Base-by-base conservation (phyloP, 1,140 invertebrate species). In the Proales similis region DNA sequence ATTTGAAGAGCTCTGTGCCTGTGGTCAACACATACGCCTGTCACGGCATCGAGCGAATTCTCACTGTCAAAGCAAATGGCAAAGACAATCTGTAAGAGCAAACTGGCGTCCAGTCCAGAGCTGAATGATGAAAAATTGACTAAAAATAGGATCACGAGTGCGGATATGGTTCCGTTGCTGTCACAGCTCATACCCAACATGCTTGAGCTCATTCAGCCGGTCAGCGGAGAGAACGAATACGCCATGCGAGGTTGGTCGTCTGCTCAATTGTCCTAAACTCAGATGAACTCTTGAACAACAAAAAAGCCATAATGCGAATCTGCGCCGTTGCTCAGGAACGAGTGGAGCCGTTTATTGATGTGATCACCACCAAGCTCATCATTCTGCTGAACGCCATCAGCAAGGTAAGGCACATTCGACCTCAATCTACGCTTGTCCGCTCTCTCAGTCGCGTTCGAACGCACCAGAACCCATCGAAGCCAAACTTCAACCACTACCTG, bases 401-500 rank as follows among this genome's bases (percentile, higher is more conserved):
- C 36, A 89, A 87, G 70, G 76, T 78, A 66, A 64, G 66, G 20
- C n/a, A 22, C 43, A 26, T 30, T 29, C 47, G 27, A 2, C 24
- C 60, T 19, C 26, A 24, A 30, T 36, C 60, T 45, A 32, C 48
- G 2, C 51, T 49, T 26, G 43, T 66, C 36, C 20, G 45, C 2
- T 49, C 36, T 20, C 57, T 39, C 39, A 17, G 68, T 4, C 51
- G 47, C 14, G 42, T 47, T 19, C 19, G 6, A 45, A 47, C 4
- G 7, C 11, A 12, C n/a, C 65, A 80, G 78, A 96, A 96, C 79
- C 92, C 92, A 0, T 90, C 86, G 67, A 88, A 89, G 67, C 92
- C 93, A 0, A 87, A 94, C 73, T 97, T 95, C 74, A 96, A 96
- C 79, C 92, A 97, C 73, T 96, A 88, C 77, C 78, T 97, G 1